Evolutionary conservation across 2,113 vertebrate genomes (phyloP).

Genomic region (Rhinogobius similis): DNA sequence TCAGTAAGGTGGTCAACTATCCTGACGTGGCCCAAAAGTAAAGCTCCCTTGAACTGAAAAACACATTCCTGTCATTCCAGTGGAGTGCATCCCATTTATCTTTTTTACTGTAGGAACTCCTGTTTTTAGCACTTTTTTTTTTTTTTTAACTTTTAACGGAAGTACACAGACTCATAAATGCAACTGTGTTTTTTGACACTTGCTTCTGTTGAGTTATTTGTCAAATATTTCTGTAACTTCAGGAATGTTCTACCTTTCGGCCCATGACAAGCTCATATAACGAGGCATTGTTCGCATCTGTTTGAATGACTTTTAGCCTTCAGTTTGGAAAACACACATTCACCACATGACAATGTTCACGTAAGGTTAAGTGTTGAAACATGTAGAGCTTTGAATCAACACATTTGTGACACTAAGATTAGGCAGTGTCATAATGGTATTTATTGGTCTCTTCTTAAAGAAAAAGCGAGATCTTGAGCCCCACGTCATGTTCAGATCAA

Average conservation of each 20-base stretch:
- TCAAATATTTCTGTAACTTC: constrained; percentile 8
- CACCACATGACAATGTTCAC: constrained; percentile 15
- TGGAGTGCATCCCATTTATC: not conserved
- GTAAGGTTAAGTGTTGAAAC: constrained; percentile 8
- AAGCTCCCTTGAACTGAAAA: not conserved
- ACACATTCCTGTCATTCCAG: constrained; percentile 4
- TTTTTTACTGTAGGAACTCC: not conserved
- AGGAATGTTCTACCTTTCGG: constrained; percentile 27
- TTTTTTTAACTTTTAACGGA: not conserved
- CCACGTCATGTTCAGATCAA: constrained; percentile 11
- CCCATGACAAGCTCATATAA: not conserved
- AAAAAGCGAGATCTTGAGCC: too few relatives aligned
- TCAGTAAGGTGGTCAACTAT: constrained; percentile 16
- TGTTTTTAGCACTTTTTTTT: not conserved
- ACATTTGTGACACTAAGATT: constrained; percentile 18
- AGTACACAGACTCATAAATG: not conserved
- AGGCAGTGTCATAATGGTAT: constrained; percentile 24
- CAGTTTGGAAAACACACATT: constrained; percentile 11
- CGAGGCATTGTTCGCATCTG: constrained; percentile 25
- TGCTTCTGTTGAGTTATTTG: constrained; percentile 9
- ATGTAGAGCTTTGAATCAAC: not conserved
- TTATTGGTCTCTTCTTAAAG: constrained; percentile 17
- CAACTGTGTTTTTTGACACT: not conserved
- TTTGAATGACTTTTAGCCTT: constrained; percentile 12
- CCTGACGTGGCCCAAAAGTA: not conserved